phyloP scores from a whole-genome alignment of 2,888 invertebrate genomes.

The Erynnis tages region DNA sequence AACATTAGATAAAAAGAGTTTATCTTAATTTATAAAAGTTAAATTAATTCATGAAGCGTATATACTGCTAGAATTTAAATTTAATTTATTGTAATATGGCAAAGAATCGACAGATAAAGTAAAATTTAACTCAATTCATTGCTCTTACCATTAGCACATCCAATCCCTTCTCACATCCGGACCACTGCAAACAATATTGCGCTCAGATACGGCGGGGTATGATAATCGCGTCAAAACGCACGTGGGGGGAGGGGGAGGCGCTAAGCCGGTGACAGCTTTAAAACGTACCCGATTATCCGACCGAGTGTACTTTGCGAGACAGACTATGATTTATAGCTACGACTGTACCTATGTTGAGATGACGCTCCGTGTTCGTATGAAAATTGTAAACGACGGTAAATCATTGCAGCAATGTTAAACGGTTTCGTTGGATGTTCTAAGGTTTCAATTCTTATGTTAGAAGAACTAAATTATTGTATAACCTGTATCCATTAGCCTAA shows the following conservation, averaged over 20 bases:
- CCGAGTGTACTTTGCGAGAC: conserved; percentile 64
- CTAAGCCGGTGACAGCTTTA: conserved; percentile 77
- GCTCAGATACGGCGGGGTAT: conserved; percentile 76
- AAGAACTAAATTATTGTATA: no score
- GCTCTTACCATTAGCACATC: conserved; percentile 41
- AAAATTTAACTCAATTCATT: neutral
- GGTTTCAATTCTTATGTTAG: no score
- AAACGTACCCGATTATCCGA: conserved; percentile 75
- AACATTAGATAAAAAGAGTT: no score
- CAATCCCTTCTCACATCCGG: conserved; percentile 36
- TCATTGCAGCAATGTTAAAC: conserved; percentile 5
- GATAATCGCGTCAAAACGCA: conserved; percentile 82
- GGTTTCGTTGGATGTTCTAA: no score
- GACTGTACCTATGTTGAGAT: conserved; percentile 25
- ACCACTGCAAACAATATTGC: conserved; percentile 70
- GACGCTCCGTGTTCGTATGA: neutral
- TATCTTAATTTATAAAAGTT: no score
- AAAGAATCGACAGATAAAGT: neutral
- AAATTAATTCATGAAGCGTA: no score
- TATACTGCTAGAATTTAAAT: no score
- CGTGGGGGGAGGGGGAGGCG: conserved; percentile 49
- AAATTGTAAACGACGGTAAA: conserved; percentile 16
- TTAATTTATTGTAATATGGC: neutral
- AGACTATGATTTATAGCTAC: conserved; percentile 62
- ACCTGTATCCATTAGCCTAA: no score